Conservation (phyloP, 1,140 invertebrate genomes). For the Chironomus tepperi region DNA sequence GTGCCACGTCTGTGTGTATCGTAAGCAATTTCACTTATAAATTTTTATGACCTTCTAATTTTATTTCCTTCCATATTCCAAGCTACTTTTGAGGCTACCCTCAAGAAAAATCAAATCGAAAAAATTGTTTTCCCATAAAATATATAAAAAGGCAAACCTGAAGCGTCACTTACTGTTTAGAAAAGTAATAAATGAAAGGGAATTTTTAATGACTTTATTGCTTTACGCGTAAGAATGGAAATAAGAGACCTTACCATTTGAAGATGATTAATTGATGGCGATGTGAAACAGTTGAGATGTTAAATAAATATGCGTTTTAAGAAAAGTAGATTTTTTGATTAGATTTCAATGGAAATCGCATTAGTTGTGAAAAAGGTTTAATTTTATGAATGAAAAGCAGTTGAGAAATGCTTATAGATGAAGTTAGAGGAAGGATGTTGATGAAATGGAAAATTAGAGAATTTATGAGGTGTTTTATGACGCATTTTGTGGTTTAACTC, state of each 20-base stretch:
- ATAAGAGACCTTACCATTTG: neutral
- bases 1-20: neutral
- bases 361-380: neutral
- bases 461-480: too few species aligned
- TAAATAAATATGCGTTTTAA: neutral
- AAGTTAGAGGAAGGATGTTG: neutral
- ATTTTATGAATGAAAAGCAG: neutral
- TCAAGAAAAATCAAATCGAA: neutral
- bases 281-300: neutral
- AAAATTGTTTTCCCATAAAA: constrained; percentile 7
- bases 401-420: neutral
- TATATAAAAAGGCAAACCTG: neutral
- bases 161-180: neutral
- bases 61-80: neutral
- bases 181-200: neutral
- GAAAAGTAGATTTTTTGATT: neutral
- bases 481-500: too few species aligned
- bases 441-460: too few species aligned
- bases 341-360: constrained; percentile 12
- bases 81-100: neutral
- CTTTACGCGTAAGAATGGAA: neutral
- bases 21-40: neutral
- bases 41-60: constrained; percentile 7
- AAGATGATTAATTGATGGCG: neutral
- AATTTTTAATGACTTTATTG: neutral